These are phyloP conservation scores for Tyria jacobaeae DNA, from an alignment of 2,888 invertebrate genomes.

Conservation along the genomic window DNA sequence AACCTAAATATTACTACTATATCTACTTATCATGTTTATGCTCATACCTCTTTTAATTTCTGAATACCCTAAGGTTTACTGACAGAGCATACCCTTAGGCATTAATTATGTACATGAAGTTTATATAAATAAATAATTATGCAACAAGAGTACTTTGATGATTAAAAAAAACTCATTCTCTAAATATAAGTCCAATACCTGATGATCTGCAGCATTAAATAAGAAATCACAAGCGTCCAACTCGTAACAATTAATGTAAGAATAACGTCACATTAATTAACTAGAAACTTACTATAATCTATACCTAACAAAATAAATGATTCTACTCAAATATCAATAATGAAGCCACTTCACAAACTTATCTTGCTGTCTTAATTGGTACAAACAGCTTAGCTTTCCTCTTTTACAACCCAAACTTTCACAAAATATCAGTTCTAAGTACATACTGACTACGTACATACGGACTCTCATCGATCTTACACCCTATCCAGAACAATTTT, in stretches of 20 bases:
- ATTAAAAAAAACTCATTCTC: background rate
- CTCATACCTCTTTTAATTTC: no score
- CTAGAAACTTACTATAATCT: background rate
- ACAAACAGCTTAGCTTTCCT: background rate
- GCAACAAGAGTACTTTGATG: background rate
- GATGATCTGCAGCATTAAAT: background rate
- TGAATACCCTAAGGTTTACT: no score
- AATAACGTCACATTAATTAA: background rate
- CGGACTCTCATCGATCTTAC: no score
- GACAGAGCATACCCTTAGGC: no score
- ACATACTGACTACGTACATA: background rate
- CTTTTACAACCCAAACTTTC: background rate
- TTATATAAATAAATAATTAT: background rate
- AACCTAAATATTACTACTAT: no score
- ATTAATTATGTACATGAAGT: no score
- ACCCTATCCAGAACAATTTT: background rate
- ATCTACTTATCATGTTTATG: no score
- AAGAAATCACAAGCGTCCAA: background rate
- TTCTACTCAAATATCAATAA: background rate
- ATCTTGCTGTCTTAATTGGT: background rate
- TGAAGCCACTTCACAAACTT: constrained; percentile 2
- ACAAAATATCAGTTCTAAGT: background rate
- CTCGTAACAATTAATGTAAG: background rate
- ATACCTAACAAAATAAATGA: background rate
- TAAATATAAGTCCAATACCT: background rate